These are phyloP conservation scores for Notodonta ziczac DNA, from an alignment of 2,888 invertebrate species.

Conservation along the genomic window DNA sequence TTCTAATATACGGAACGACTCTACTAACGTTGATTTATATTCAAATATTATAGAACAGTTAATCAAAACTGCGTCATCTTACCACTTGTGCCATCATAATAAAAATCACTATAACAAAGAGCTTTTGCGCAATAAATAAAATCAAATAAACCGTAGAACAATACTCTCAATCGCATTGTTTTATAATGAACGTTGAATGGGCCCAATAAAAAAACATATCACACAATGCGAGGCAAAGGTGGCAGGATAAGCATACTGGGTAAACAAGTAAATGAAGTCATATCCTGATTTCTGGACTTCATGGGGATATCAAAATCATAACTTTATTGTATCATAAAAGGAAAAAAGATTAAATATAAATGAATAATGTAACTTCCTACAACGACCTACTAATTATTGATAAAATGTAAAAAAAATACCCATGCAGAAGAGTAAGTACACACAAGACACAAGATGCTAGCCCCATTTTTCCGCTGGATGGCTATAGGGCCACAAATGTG, in stretches of 20 bases:
- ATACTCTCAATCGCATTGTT: slow-evolving; percentile 66
- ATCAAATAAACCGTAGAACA: slow-evolving; percentile 61
- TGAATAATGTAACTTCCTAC: no score
- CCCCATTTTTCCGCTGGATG: no score
- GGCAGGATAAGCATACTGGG: neutral
- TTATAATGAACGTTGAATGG: slow-evolving; percentile 52
- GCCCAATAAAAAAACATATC: slow-evolving; percentile 12
- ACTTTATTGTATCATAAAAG: no score
- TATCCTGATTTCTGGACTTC: no score
- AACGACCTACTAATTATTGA: no score
- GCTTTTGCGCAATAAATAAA: slow-evolving; percentile 63
- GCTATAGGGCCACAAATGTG: no score
- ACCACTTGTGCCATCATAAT: slow-evolving; percentile 45
- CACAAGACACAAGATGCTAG: no score
- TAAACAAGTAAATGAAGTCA: neutral
- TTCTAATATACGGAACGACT: no score
- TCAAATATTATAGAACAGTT: neutral
- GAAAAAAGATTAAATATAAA: no score
- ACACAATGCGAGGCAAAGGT: neutral
- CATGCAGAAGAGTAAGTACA: no score
- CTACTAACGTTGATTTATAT: neutral
- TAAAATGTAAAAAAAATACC: no score
- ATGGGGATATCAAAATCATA: no score
- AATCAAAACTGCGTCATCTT: slow-evolving; percentile 3
- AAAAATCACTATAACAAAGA: slow-evolving; percentile 65